A percentile compares a stretch with the other conserved stretches of the same genome.
phyloP scores from a whole-genome alignment of 2,797 vertebrate genomes.

The Mallotus villosus region DNA sequence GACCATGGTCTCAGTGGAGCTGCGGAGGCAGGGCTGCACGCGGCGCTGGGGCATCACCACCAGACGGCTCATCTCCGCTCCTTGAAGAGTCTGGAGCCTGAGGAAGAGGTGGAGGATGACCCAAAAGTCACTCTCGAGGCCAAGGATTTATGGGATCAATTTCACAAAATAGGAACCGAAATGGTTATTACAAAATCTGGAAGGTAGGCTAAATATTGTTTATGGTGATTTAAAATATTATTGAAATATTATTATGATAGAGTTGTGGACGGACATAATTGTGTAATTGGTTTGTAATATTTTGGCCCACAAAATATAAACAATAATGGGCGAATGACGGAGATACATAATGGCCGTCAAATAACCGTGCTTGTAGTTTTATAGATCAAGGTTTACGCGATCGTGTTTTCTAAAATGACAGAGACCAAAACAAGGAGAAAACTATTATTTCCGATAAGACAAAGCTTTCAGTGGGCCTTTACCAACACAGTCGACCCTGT shows the following conservation, averaged over 20 bases:
- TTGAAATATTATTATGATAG: neutral
- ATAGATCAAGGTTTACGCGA: too few species aligned
- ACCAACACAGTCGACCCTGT: too few species aligned
- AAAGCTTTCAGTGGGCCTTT: neutral
- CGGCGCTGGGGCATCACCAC: constrained; percentile 79
- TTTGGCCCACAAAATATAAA: neutral
- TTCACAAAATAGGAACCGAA: constrained; percentile 95
- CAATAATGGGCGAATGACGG: neutral
- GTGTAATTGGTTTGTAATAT: too few species aligned
- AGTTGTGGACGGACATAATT: too few species aligned
- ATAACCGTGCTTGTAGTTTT: too few species aligned
- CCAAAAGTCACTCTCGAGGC: constrained; percentile 93
- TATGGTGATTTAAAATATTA: neutral
- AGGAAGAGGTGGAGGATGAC: constrained; percentile 87
- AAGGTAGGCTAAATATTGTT: constrained; percentile 76
- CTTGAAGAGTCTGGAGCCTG: constrained; percentile 80
- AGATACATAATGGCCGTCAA: neutral
- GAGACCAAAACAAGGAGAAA: too few species aligned
- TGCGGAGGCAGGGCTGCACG: constrained; percentile 80
- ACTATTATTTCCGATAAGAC: neutral
- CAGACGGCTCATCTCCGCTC: constrained; percentile 75
- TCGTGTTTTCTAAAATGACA: neutral
- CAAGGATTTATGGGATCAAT: constrained; percentile 93
- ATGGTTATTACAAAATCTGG: constrained; percentile 99
- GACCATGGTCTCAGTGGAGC: constrained; percentile 78